A percentile compares a stretch with the other conserved stretches of the same genome.
Conservation (phyloP, 2,888 invertebrate genomes). For the Meiosimyza decipiens region DNA sequence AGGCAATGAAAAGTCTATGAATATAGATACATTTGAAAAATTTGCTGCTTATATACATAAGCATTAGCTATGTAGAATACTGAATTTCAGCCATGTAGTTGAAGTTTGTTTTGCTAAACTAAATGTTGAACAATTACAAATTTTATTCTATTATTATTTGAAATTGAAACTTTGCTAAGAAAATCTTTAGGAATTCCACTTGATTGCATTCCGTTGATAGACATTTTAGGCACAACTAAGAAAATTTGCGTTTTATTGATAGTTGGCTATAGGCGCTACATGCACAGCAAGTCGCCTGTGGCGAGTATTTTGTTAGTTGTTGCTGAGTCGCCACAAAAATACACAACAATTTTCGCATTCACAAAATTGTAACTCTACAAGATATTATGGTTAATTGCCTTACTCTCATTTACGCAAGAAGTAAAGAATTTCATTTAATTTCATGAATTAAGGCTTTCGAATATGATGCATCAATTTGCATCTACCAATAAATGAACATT, state of each 20-base stretch:
- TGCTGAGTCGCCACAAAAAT: too few species aligned
- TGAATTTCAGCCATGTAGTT: too few species aligned
- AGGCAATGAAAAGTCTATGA: too few species aligned
- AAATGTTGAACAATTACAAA: not conserved
- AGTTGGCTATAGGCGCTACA: not conserved
- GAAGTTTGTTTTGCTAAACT: not conserved
- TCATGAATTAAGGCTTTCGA: too few species aligned
- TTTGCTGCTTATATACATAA: not conserved
- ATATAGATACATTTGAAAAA: not conserved
- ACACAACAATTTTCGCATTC: too few species aligned
- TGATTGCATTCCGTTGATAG: not conserved
- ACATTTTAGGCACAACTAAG: conserved; percentile 11
- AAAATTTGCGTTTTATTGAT: not conserved
- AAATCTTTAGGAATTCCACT: not conserved
- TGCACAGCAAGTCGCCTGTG: not conserved
- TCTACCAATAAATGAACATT: not conserved
- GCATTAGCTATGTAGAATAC: too few species aligned
- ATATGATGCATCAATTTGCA: not conserved
- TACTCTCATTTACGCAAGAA: too few species aligned
- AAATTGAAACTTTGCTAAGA: conserved; percentile 1
- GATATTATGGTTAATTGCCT: too few species aligned
- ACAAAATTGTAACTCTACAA: too few species aligned
- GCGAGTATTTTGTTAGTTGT: too few species aligned
- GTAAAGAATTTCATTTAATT: too few species aligned
- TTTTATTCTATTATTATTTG: not conserved